Conservation (phyloP, 2,888 invertebrate species). For the Dryadula phaetusa region DNA sequence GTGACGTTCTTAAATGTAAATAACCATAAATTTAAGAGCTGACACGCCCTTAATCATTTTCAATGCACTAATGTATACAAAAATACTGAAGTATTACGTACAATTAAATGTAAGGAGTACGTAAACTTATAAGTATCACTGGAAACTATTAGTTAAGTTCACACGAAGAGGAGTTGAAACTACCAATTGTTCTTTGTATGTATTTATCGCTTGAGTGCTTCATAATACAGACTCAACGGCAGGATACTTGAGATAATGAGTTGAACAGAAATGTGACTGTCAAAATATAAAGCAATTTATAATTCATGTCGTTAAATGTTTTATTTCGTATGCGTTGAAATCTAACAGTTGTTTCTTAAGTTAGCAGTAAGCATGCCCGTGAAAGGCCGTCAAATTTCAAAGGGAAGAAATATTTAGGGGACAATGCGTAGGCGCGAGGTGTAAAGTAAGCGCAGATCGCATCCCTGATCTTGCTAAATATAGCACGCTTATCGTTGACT, state of each 20-base stretch:
- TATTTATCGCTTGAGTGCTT: slow-evolving; percentile 80
- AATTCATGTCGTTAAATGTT: slow-evolving; percentile 4
- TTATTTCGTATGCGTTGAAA: slow-evolving; percentile 43
- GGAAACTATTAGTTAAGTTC: slow-evolving; percentile 69
- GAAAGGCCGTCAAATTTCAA: slow-evolving; percentile 24
- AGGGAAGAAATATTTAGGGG: slow-evolving; percentile 43
- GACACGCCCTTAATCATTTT: slow-evolving; percentile 13
- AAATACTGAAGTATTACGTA: background rate
- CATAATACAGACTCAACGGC: slow-evolving; percentile 58
- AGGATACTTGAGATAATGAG: slow-evolving; percentile 54
- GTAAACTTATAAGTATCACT: slow-evolving; percentile 76
- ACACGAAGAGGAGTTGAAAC: slow-evolving; percentile 77
- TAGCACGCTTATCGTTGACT: slow-evolving; percentile 80
- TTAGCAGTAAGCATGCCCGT: slow-evolving; percentile 34
- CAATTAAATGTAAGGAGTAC: slow-evolving; percentile 56
- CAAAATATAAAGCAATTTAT: slow-evolving; percentile 2
- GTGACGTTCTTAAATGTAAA: slow-evolving; percentile 34
- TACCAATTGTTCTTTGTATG: slow-evolving; percentile 81
- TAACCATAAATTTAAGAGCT: slow-evolving; percentile 28
- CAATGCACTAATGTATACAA: background rate
- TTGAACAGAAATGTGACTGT: slow-evolving; percentile 1
- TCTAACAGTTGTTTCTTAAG: slow-evolving; percentile 41
- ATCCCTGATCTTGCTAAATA: slow-evolving; percentile 75
- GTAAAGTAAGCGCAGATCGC: slow-evolving; percentile 59
- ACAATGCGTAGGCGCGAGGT: slow-evolving; percentile 65